Conservation (phyloP, 2,113 vertebrate species). For the Myotis lucifugus region DNA sequence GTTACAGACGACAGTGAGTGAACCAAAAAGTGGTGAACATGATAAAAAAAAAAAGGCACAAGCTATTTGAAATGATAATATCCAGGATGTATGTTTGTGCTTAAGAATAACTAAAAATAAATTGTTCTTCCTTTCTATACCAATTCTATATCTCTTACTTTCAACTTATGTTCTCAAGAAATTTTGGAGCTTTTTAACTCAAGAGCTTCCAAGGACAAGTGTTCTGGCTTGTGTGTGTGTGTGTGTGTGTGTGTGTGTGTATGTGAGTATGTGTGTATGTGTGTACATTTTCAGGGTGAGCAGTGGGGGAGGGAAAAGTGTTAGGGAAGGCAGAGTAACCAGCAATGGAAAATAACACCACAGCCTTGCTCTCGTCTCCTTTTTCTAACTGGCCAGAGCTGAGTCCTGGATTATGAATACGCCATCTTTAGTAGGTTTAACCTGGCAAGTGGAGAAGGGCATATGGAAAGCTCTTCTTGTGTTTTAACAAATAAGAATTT, state of each 20-base stretch:
- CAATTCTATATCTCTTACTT: neutral
- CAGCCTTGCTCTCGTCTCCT: neutral
- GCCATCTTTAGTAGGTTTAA: neutral
- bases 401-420: neutral
- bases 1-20: neutral
- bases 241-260: no score
- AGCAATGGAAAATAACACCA: neutral
- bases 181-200: neutral
- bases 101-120: slow-evolving; percentile 9
- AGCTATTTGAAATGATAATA: neutral
- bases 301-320: neutral
- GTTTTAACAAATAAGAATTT: slow-evolving; percentile 11
- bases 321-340: neutral
- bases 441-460: neutral
- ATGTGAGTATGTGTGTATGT: no score
- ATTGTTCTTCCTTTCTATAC: neutral
- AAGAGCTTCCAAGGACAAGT: slow-evolving; percentile 6
- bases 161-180: neutral
- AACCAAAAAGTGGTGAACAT: neutral
- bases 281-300: neutral
- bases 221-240: neutral
- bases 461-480: neutral
- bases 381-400: neutral
- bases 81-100: neutral
- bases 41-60: neutral